phyloP scores from a whole-genome alignment of 2,113 vertebrate species.

The Stomatorhinus ivindoensis region DNA sequence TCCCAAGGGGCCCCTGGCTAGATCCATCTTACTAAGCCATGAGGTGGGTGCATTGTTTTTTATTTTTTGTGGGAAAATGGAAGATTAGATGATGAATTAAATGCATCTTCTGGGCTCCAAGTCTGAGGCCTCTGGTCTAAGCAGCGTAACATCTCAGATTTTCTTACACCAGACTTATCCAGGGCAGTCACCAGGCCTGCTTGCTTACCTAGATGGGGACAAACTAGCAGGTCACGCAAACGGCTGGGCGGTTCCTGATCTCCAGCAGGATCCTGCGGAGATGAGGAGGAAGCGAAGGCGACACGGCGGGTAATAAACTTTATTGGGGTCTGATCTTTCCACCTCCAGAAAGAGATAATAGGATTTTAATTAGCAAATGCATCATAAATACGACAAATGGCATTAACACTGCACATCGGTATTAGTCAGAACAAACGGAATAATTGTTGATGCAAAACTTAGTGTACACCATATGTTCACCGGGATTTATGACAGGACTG shows the following conservation, averaged over 20 bases:
- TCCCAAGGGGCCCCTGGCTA: neutral
- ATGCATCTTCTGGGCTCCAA: neutral
- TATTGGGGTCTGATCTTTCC: neutral
- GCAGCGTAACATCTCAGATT: neutral
- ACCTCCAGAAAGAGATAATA: neutral
- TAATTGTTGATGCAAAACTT: neutral
- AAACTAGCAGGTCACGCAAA: neutral
- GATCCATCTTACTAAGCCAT: neutral
- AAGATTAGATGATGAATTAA: neutral
- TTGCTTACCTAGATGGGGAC: neutral
- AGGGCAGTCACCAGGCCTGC: neutral
- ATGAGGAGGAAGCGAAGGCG: neutral
- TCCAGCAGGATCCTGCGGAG: neutral
- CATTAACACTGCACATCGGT: neutral
- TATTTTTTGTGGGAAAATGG: neutral
- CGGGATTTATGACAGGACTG: neutral
- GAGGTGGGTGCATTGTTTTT: neutral
- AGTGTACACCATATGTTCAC: slow-evolving; percentile 1
- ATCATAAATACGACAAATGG: neutral
- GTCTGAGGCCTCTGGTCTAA: neutral
- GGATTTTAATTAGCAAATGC: neutral
- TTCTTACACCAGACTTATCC: neutral
- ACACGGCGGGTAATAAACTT: neutral
- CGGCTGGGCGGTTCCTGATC: neutral
- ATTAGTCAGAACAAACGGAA: neutral